Conservation (phyloP, 2,797 vertebrate genomes). For the Bovichtus diacanthus region DNA sequence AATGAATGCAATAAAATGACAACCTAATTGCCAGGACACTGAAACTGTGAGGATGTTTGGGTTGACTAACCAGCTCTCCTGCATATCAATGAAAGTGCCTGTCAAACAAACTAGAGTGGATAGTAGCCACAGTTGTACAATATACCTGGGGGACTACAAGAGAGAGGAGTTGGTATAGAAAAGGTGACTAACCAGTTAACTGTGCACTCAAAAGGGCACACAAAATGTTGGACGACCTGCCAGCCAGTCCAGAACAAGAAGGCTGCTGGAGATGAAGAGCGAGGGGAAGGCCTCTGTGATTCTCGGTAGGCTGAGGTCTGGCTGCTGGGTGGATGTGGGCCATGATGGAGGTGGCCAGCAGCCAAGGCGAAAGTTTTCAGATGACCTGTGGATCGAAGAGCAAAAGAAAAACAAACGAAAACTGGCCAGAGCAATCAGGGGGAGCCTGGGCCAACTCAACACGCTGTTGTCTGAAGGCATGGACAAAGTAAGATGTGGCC, state of each 20-base stretch:
- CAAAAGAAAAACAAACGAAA: constrained; percentile 84
- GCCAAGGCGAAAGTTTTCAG: constrained; percentile 80
- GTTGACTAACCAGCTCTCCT: neutral
- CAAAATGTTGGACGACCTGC: constrained; percentile 73
- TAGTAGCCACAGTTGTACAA: neutral
- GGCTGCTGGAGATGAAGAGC: constrained; percentile 60
- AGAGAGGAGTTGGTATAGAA: neutral
- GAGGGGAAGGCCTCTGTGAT: constrained; percentile 40
- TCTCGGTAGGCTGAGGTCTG: constrained; percentile 39
- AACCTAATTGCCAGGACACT: neutral
- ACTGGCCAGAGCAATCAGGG: constrained; percentile 75
- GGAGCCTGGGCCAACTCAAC: constrained; percentile 69
- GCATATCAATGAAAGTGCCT: neutral
- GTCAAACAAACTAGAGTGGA: neutral
- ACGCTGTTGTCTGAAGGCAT: constrained; percentile 63
- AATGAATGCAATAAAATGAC: neutral
- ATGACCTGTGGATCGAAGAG: constrained; percentile 91
- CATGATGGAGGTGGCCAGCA: constrained; percentile 29
- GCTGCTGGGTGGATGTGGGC: constrained; percentile 53
- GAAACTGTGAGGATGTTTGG: neutral
- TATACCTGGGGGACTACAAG: neutral
- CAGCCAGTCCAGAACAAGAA: constrained; percentile 72
- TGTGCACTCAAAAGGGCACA: constrained; percentile 76
- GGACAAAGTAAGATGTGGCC: constrained; percentile 86
- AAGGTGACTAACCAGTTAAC: constrained; percentile 55